Evolutionary conservation across 1,140 invertebrate genomes (phyloP).

Genomic region (Eriocheir sinensis): DNA sequence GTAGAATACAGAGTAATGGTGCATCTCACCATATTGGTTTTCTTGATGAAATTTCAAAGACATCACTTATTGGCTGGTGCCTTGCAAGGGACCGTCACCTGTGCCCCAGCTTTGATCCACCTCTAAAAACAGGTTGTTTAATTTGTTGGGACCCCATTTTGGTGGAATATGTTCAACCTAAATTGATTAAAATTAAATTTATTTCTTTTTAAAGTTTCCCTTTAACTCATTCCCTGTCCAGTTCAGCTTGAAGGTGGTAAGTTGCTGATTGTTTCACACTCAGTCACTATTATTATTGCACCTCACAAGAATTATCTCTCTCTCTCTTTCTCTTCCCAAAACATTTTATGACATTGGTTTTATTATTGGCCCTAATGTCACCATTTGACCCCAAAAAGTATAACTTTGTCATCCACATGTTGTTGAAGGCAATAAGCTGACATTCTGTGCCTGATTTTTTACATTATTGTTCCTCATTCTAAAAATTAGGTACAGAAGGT

Average conservation of each 20-base stretch:
- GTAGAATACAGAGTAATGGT: background rate
- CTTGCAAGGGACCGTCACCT: background rate
- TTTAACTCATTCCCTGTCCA: background rate
- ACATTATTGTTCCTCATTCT: background rate
- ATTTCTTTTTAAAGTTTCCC: background rate
- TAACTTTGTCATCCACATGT: background rate
- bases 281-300: background rate
- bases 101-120: background rate
- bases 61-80: background rate
- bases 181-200: background rate
- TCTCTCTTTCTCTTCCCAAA: background rate
- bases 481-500: background rate
- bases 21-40: background rate
- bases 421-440: background rate
- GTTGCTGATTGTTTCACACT: conserved; percentile 32
- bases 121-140: background rate
- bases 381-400: background rate
- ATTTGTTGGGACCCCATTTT: background rate
- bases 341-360: background rate
- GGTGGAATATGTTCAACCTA: background rate
- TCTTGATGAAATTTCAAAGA: background rate
- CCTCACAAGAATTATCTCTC: too few species aligned
- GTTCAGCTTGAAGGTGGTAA: conserved; percentile 19
- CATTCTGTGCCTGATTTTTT: background rate
- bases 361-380: background rate